A percentile compares a stretch with the other conserved stretches of the same genome.
Evolutionary conservation across 2,113 vertebrate genomes (phyloP).

Genomic region (Rhinogobius similis): DNA sequence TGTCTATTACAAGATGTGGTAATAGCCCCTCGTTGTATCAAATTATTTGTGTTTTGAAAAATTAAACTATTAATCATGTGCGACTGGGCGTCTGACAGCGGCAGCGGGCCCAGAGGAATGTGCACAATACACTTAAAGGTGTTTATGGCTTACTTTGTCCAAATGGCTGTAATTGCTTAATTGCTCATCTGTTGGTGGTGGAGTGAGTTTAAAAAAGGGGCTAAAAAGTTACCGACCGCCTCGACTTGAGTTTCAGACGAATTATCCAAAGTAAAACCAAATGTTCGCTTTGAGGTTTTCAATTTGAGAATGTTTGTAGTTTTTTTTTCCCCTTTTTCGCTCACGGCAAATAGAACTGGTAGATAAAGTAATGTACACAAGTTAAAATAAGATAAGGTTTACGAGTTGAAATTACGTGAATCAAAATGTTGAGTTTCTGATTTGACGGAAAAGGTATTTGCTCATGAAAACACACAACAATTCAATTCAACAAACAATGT

Average conservation of each 20-base stretch:
- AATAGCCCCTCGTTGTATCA: conserved; percentile 79
- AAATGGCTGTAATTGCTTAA: conserved; percentile 80
- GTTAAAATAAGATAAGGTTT: too few relatives aligned
- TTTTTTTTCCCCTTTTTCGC: neutral
- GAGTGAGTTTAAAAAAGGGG: conserved; percentile 14
- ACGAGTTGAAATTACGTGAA: neutral
- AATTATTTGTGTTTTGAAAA: conserved; percentile 80
- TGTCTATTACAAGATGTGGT: conserved; percentile 80
- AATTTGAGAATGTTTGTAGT: conserved; percentile 32
- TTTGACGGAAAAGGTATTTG: neutral
- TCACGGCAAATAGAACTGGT: neutral
- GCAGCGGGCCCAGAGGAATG: conserved; percentile 44
- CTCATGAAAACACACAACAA: too few relatives aligned
- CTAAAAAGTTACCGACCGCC: conserved; percentile 45
- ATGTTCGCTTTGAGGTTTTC: conserved; percentile 65
- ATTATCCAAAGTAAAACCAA: conserved; percentile 82
- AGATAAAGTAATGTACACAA: neutral
- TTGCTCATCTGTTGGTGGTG: conserved; percentile 63
- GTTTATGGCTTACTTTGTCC: conserved; percentile 74
- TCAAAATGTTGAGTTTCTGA: neutral
- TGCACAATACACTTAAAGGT: conserved; percentile 67
- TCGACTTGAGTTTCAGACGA: conserved; percentile 66
- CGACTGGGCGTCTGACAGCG: conserved; percentile 61
- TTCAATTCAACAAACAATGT: too few relatives aligned
- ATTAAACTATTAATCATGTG: conserved; percentile 83